phyloP scores from a whole-genome alignment of 2,797 vertebrate genomes.

The Streptopelia turtur region DNA sequence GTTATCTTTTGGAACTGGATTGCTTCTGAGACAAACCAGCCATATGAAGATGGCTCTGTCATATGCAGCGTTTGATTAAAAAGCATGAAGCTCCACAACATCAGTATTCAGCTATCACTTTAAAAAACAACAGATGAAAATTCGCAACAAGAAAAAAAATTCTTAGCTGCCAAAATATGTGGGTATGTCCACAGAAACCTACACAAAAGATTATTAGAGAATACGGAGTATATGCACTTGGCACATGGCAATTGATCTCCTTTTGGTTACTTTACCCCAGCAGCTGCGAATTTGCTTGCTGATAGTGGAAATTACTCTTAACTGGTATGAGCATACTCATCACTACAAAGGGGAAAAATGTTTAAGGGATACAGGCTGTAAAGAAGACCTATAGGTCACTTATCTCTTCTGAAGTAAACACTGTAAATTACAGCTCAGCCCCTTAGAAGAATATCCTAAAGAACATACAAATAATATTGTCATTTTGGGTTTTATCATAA shows the following conservation, averaged over 20 bases:
- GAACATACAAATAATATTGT: not conserved
- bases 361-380: not conserved
- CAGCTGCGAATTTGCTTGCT: not conserved
- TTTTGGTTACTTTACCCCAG: not conserved
- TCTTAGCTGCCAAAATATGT: slow-evolving; percentile 25
- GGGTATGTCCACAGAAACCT: not conserved
- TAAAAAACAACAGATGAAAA: slow-evolving; percentile 12
- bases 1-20: not conserved
- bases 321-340: not conserved
- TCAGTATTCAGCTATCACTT: not conserved
- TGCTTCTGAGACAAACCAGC: not conserved
- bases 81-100: not conserved
- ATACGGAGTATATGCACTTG: not conserved
- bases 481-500: not conserved
- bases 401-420: not conserved
- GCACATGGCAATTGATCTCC: not conserved
- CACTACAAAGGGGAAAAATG: not conserved
- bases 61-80: not conserved
- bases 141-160: not conserved
- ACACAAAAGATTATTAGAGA: not conserved
- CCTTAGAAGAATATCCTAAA: not conserved
- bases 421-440: not conserved
- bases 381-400: not conserved
- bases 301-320: not conserved
- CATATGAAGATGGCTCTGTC: not conserved